Percentiles rank a stretch among this genome's conserved stretches.
Evolutionary conservation across 2,113 vertebrate genomes (phyloP).

Genomic region (Rattus rattus): DNA sequence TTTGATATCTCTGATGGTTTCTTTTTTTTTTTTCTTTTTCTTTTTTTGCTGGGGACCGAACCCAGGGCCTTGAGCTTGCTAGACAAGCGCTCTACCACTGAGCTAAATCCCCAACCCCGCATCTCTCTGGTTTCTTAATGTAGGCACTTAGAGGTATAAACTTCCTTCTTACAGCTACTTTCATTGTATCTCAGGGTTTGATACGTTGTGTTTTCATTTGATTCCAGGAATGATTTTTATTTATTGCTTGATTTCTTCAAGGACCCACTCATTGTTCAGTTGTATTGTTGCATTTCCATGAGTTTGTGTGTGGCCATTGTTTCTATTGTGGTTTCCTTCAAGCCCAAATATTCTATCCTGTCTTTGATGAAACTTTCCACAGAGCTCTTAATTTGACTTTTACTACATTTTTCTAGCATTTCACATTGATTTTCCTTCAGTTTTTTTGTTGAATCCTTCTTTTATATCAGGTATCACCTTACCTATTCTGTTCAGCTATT

Average conservation of each 20-base stretch:
- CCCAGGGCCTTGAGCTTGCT: no score
- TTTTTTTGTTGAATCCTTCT: not conserved
- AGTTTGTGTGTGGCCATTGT: not conserved
- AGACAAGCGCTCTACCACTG: no score
- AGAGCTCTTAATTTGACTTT: not conserved
- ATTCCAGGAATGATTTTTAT: not conserved
- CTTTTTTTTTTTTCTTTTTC: no score
- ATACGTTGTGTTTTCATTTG: not conserved
- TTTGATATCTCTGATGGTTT: no score
- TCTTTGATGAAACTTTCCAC: not conserved
- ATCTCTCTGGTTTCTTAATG: not conserved
- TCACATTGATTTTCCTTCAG: not conserved
- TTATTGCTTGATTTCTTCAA: not conserved
- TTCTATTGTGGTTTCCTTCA: not conserved
- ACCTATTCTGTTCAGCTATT: not conserved
- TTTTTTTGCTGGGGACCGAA: no score
- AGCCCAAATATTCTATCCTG: not conserved
- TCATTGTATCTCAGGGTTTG: not conserved
- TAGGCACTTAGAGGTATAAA: not conserved
- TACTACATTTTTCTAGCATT: not conserved
- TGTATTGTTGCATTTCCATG: not conserved
- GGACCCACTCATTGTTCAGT: not conserved
- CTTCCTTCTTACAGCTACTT: not conserved
- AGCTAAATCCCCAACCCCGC: no score
- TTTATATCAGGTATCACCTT: not conserved